phyloP scores from a whole-genome alignment of 2,888 invertebrate genomes.

The Protophormia terraenovae region DNA sequence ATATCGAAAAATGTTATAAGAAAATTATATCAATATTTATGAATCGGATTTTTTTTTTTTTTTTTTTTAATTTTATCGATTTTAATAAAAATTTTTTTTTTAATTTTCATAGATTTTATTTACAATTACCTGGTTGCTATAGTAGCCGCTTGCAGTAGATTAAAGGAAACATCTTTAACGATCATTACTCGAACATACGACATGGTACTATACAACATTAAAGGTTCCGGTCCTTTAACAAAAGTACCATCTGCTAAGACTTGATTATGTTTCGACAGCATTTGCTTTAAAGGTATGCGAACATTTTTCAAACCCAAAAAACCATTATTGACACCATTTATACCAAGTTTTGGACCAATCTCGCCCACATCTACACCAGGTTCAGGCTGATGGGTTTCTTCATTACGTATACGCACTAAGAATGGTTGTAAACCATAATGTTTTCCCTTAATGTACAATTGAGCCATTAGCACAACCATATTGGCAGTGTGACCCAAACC shows the following conservation, averaged over 20 bases:
- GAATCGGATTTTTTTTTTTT: too few species aligned
- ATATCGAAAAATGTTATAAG: too few species aligned
- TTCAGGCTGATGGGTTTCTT: conserved; percentile 92
- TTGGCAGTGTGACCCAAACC: conserved; percentile 95
- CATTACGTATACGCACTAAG: conserved; percentile 93
- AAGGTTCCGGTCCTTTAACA: conserved; percentile 89
- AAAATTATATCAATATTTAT: too few species aligned
- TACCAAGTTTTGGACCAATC: conserved; percentile 95
- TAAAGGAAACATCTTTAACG: conserved; percentile 88
- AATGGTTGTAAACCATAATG: conserved; percentile 95
- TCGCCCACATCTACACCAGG: conserved; percentile 95
- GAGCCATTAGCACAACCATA: conserved; percentile 94
- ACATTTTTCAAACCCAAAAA: conserved; percentile 93
- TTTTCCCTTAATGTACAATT: conserved; percentile 90
- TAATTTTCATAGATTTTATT: too few species aligned
- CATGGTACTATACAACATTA: conserved; percentile 93
- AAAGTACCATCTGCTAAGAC: conserved; percentile 95
- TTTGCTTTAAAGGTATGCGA: conserved; percentile 91
- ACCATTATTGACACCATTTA: conserved; percentile 95
- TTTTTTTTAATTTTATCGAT: too few species aligned
- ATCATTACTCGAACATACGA: conserved; percentile 94
- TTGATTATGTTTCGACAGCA: conserved; percentile 96
- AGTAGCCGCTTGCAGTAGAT: conserved; percentile 91
- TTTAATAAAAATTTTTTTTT: too few species aligned
- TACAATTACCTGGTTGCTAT: conserved; percentile 89